Evolutionary conservation across 2,888 invertebrate species (phyloP), one percentile per base, ranked within the genome.

Genomic region (Drosophila ochracea): DNA sequence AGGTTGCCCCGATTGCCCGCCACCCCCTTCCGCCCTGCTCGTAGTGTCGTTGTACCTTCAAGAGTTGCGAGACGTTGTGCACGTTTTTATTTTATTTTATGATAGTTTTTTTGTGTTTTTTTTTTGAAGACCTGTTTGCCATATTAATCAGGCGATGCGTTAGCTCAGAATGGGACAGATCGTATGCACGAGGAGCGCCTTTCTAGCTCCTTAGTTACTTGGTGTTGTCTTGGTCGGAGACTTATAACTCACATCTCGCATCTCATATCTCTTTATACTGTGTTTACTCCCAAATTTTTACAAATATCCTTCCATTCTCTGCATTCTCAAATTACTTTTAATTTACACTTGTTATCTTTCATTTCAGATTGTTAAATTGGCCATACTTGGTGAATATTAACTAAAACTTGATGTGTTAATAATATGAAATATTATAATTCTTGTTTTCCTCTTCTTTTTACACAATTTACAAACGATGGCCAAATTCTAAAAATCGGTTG

Each of bases 141-240:
- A 89, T 84, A 84, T 76, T 86, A 84, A 84, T 89, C 74, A 89
- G 87, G 58, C 65, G 52, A 30, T 39, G 57, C 39, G 57, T 63
- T 53, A 54, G 65, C 57, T 61, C 60, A 60, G 76, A 78, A 76
- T 67, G 67, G 67, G 67, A 33, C 41, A 63, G 60, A 76, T 60
- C 54, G 43, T 39, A 69, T 41, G 50, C 66, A 41, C n/a, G 59
- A 25, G 52, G 25, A 43, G 33, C 33, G 21, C 2, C n/a, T 25
- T 25, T 41, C 57, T 60, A 73, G 53, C n/a, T 61, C 53, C 53
- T 43, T 61, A 49, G 47, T 52, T 30, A 57, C 39, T 68, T 16
- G 16, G 16, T 25, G 16, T 21, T 33, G 21, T 33, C 21, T 21
- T 52, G 47, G 9, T 1, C 47, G 4, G 47, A 13, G 21, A 7